Evolutionary conservation across 2,797 vertebrate species (phyloP).

Genomic region (Schizothorax lantsangensis): DNA sequence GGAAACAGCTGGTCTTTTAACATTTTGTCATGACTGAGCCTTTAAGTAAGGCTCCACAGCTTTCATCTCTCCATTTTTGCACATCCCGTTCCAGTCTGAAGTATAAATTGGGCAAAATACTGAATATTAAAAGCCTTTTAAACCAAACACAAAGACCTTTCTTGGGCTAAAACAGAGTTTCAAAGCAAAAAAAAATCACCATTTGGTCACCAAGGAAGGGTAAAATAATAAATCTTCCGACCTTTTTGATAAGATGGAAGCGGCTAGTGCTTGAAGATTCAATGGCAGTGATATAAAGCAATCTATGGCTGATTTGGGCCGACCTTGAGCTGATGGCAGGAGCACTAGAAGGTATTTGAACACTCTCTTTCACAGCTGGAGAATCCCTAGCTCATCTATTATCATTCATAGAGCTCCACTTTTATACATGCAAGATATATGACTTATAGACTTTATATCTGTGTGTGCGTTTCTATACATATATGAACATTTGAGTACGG

Average conservation of each 20-base stretch:
- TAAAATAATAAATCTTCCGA: constrained; percentile 35
- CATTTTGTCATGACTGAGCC: background rate
- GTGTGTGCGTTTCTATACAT: constrained; percentile 15
- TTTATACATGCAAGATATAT: constrained; percentile 33
- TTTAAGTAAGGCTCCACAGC: background rate
- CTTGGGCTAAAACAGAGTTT: constrained; percentile 21
- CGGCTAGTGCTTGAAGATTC: constrained; percentile 32
- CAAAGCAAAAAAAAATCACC: constrained; percentile 8
- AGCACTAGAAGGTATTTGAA: constrained; percentile 23
- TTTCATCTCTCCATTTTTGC: background rate
- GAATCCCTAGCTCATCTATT: constrained; percentile 27
- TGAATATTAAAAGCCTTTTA: constrained; percentile 28
- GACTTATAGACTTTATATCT: constrained; percentile 18
- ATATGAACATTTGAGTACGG: background rate
- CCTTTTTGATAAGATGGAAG: constrained; percentile 27
- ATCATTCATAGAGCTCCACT: constrained; percentile 12
- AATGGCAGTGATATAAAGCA: constrained; percentile 39
- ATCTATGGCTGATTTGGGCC: constrained; percentile 28
- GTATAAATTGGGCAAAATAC: background rate
- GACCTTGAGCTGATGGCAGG: constrained; percentile 31
- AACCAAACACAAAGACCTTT: constrained; percentile 4
- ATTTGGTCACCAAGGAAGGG: constrained; percentile 23
- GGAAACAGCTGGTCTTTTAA: background rate
- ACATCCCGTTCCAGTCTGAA: constrained; percentile 10
- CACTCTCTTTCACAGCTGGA: constrained; percentile 24